Evolutionary conservation across 2,113 vertebrate genomes (phyloP).

Genomic region (Chaetodon trifascialis): DNA sequence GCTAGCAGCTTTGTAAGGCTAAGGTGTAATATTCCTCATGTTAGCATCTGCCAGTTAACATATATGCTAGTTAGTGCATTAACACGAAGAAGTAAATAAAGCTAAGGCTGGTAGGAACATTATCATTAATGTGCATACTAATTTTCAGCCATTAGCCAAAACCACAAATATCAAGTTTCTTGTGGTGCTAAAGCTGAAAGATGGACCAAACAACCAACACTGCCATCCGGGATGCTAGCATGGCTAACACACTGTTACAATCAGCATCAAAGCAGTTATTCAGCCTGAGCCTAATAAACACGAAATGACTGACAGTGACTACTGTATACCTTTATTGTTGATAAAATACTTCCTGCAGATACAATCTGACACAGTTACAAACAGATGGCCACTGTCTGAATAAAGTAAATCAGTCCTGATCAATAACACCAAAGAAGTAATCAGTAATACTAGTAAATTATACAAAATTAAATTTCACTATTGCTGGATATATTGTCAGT

Average conservation of each 20-base stretch:
- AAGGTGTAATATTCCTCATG: too few relatives aligned
- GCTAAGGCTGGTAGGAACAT: too few relatives aligned
- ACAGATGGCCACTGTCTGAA: slow-evolving; percentile 31
- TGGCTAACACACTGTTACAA: background rate
- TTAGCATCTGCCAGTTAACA: too few relatives aligned
- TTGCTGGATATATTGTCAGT: slow-evolving; percentile 8
- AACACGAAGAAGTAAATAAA: too few relatives aligned
- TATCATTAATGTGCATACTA: too few relatives aligned
- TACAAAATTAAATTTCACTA: slow-evolving; percentile 11
- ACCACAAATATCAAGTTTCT: background rate
- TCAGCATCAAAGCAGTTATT: background rate
- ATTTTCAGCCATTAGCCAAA: background rate
- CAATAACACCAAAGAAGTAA: slow-evolving; percentile 26
- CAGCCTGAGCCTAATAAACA: background rate
- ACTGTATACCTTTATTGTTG: slow-evolving; percentile 61
- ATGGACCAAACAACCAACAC: background rate
- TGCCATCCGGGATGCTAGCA: too few relatives aligned
- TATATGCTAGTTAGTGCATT: too few relatives aligned
- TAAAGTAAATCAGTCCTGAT: slow-evolving; percentile 18
- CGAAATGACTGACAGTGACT: background rate
- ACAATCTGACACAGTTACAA: slow-evolving; percentile 42
- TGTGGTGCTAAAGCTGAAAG: background rate
- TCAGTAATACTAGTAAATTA: slow-evolving; percentile 27
- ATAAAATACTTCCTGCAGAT: slow-evolving; percentile 55
- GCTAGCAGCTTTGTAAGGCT: too few relatives aligned